Base-by-base conservation (phyloP, 2,113 vertebrate genomes). In the Sapayoa aenigma region DNA sequence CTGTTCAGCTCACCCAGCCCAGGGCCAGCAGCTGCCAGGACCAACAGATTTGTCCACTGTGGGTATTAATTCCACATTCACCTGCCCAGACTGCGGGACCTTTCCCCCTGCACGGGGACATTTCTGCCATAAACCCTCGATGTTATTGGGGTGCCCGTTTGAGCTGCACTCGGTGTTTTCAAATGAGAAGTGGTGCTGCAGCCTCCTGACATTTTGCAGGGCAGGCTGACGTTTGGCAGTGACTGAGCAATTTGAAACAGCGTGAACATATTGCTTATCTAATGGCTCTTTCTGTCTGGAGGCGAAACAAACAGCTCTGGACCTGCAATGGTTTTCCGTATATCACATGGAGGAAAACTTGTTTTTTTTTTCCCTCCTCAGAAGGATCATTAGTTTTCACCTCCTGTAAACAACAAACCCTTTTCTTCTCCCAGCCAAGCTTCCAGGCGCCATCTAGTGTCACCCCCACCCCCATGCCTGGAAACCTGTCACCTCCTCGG, bases 391-490 rank as follows among this genome's bases (percentile, higher is more conserved):
- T 79, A 47, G 75, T 87, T 90, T 81, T 15, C 44, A 37, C 39
- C 73, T 77, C 24, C 35, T 28, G 68, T 63, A 59, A 84, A 85
- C 59, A 80, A 27, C 80, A 37, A 42, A 11, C 58, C 49, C 27
- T 42, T 9, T 37, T 46, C 21, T n/a, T 44, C 42, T 59, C 28
- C 27, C 62, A 86, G 79, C 52, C 85, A 89, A 74, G 91, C 73
- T 86, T 75, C 41, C 87, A 63, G 87, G 81, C 84, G 88, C 96
- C 95, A 89, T 56, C 97, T 96, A 94, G 93, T 93, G 94, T 65
- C 75, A 46, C 80, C 85, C 84, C 60, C 8, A 1, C 60, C 59
- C 60, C 62, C 30, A 42, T 5, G 23, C 6, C 52, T 30, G 69
- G 79, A 16, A 60, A 19, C 42, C 12, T 53, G 35, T 52, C 79